phyloP scores from a whole-genome alignment of 2,888 invertebrate genomes.

The Nymphalis polychloros region DNA sequence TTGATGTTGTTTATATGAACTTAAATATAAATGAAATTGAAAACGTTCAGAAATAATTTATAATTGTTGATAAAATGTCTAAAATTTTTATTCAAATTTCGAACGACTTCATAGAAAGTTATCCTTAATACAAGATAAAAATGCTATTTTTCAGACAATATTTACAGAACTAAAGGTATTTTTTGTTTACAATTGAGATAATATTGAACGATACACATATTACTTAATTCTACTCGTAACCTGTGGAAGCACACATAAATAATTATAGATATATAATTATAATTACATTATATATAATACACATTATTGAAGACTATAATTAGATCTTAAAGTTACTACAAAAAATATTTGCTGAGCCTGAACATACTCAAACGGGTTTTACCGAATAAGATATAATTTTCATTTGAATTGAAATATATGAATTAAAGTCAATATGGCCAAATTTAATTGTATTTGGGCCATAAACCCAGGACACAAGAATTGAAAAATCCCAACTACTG shows the following conservation, averaged over 20 bases:
- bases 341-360: background rate
- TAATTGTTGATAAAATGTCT: too few species aligned
- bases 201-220: constrained; percentile 37
- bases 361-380: too few species aligned
- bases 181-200: constrained; percentile 41
- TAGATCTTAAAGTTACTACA: background rate
- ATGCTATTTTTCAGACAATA: constrained; percentile 66
- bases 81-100: background rate
- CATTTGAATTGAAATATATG: too few species aligned
- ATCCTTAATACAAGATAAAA: constrained; percentile 66
- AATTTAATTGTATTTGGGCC: too few species aligned
- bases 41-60: too few species aligned
- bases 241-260: constrained; percentile 81
- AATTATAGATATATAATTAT: constrained; percentile 47
- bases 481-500: background rate
- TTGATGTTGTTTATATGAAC: too few species aligned
- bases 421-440: too few species aligned
- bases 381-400: too few species aligned
- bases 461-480: too few species aligned
- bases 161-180: constrained; percentile 59
- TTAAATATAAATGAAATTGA: too few species aligned
- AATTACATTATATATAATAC: constrained; percentile 34
- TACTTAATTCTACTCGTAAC: constrained; percentile 64
- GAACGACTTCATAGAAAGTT: constrained; percentile 13
- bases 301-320: background rate